phyloP scores from a whole-genome alignment of 2,888 invertebrate genomes.

The Oligia latruncula region DNA sequence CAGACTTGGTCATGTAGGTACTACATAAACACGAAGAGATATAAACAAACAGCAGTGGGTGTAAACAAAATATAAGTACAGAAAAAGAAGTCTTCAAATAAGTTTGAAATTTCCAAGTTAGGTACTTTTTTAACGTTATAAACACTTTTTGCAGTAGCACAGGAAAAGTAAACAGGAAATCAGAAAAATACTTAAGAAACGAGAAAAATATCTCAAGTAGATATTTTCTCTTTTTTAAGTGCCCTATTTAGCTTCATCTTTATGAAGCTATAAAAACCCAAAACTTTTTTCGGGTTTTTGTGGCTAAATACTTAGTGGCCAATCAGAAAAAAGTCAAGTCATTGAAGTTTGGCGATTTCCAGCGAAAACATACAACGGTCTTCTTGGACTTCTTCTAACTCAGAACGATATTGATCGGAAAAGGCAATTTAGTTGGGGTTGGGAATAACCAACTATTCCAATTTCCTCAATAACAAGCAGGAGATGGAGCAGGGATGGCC shows the following conservation, averaged over 20 bases:
- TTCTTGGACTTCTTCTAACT: neutral
- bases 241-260: neutral
- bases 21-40: neutral
- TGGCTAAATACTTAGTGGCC: neutral
- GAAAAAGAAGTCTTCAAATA: neutral
- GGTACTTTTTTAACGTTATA: neutral
- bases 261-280: too few relatives aligned
- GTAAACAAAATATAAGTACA: neutral
- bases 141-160: neutral
- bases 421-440: neutral
- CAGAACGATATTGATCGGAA: neutral
- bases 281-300: neutral
- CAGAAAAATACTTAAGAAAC: neutral
- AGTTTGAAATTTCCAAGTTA: neutral
- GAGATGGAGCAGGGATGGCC: neutral
- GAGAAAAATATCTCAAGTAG: too few relatives aligned
- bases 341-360: neutral
- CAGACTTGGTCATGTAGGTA: too few relatives aligned
- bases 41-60: neutral
- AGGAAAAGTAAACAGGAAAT: neutral
- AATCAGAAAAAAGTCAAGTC: neutral
- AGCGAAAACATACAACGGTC: neutral
- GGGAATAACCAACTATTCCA: neutral
- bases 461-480: neutral
- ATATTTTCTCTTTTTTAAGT: neutral